These are phyloP conservation scores for Stylophora pistillata DNA, from an alignment of 64 coral and sea anemone species.

Conservation along the genomic window DNA sequence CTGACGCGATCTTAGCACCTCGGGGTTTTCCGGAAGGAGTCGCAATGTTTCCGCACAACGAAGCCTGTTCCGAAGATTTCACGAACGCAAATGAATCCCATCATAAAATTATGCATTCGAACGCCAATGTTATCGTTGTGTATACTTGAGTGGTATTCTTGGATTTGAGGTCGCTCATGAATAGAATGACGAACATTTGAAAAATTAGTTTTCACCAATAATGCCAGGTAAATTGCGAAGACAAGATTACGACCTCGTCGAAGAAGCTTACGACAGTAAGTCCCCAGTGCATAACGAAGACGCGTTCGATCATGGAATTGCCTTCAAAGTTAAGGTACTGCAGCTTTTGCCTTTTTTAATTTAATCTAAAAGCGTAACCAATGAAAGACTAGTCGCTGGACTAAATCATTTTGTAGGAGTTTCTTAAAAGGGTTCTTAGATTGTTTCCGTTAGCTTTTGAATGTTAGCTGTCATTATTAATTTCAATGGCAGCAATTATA, in stretches of 20 bases:
- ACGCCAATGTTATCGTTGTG: conserved; percentile 14
- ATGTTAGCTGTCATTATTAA: not conserved
- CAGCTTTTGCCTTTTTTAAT: not conserved
- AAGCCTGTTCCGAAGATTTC: not conserved
- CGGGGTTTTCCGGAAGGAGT: not conserved
- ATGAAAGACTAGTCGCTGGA: not conserved
- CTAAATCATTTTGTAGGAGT: not conserved
- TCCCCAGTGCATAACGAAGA: conserved; percentile 79
- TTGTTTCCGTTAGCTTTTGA: conserved; percentile 15
- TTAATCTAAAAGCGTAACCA: not conserved
- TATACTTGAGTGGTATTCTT: not conserved
- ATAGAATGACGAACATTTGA: not conserved
- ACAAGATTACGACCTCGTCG: conserved; percentile 82
- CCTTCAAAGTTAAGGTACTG: conserved; percentile 80
- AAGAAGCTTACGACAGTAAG: conserved; percentile 82
- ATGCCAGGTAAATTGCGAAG: conserved; percentile 90
- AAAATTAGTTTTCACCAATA: not conserved
- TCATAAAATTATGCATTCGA: not conserved
- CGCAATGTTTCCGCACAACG: not conserved
- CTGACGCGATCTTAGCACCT: not conserved
- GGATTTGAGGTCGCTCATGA: not conserved
- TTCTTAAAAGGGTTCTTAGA: not conserved
- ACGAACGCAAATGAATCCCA: not conserved
- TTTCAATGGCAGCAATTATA: not conserved
- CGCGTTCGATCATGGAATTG: conserved; percentile 91